Base-by-base conservation (phyloP, 2,888 invertebrate species). In the Drosophila pegasa region DNA sequence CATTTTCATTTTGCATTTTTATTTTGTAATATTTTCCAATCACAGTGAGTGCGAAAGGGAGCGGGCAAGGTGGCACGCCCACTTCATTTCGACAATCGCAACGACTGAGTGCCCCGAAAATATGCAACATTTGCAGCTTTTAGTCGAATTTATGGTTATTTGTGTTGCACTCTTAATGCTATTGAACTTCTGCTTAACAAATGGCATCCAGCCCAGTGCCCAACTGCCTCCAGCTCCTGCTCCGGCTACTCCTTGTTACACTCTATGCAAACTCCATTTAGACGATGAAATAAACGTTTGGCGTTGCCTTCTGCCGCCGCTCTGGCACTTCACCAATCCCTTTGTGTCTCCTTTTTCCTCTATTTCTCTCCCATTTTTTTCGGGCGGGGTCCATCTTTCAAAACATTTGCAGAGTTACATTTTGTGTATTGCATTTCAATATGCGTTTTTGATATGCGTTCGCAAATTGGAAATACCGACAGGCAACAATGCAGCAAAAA, bases 101-200 rank as follows among this genome's bases (percentile, higher is more conserved):
- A 60, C 60, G 56, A 60, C 54, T 56, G 68, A 54, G 33, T 47
- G 33, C 43, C 50, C 22, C 33, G 63, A 73, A 89, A 85, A 86
- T 89, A 85, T 86, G 85, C 85, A 89, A 82, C 85, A 85, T 85
- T 84, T 87, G 83, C 88, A 85, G 89, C 88, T 76, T 85, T 89
- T 81, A 65, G 61, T 61, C 70, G 78, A 85, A 85, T 89, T 85
- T 85, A 85, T 85, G 88, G 85, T 89, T 88, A 84, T 84, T 88
- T 84, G 89, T 84, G 83, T 80, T 84, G 83, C 83, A 84, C 83
- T 88, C 88, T 87, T 88, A 84, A 84, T 88, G 83, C 83, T 84
- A 84, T 84, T 84, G 83, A 84, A 84, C 83, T 84, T 84, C 88
- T 88, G 87, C 88, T 84, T 84, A 84, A 84, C 88, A 88, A 84